Evolutionary conservation across 2,888 invertebrate genomes (phyloP), one percentile per base, ranked within the genome.

Genomic region (Leptura quadrifasciata): DNA sequence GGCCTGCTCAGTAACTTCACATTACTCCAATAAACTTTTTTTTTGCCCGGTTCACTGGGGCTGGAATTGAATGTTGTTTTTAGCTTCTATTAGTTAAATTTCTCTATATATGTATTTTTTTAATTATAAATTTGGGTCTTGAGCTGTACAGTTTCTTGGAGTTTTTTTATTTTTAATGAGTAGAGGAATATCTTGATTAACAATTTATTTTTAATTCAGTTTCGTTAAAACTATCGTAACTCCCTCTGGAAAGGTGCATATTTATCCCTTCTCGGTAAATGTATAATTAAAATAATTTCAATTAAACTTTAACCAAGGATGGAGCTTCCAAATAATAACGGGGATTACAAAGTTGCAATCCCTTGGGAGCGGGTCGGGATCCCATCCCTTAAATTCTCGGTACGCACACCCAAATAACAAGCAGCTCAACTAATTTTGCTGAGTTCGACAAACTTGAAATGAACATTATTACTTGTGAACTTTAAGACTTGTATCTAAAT

Each of bases 231-330:
- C 47, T 47, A n/a, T 12, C 17, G 74, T 63, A 55, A 69, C 74
- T 72, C 60, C 60, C 55, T 67, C 72, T 72, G 74, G 58, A 72
- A 58, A 77, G 72, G 70, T 76, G 71, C 76, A 77, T 77, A 74
- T 76, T 79, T 72, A 74, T 60, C 75, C 71, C 75, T 74, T 78
- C 78, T 80, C 76, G 73, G 75, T 77, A 74, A 73, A 78, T 76
- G 79, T 82, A 80, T 81, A 82, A 82, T 82, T 82, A 81, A 82
- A 82, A 82, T 82, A 79, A 82, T 82, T 82, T 80, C 79, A 82
- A 82, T 82, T 78, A 79, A 73, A 74, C 70, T 68, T 55, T 71
- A 70, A 76, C 24, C 39, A 31, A 35, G 20, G 27, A 52, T 10
- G 65, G 52, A 24, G 63, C 18, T 63, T 57, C 57, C 65, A 52